Base-by-base conservation (phyloP, 2,113 vertebrate genomes). In the Benitochromis conjunctus region DNA sequence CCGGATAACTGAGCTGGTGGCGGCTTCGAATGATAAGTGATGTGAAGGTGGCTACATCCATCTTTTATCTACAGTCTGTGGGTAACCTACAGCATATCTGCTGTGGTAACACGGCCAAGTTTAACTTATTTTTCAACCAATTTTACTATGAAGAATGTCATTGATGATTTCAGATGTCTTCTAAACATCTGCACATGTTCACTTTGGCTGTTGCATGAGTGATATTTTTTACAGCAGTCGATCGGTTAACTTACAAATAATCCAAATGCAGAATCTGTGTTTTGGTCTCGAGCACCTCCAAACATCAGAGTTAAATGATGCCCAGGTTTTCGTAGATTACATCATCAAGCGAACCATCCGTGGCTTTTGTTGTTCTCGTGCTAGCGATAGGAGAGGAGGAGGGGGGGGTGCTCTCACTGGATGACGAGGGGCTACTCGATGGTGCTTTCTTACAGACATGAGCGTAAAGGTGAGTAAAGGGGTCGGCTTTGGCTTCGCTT, bases 321-420 rank as follows among this genome's bases (percentile, higher is more conserved):
- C 94, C 95, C 55, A 95, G 60, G 84, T 91, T 96, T 85, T 96
- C 94, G 19, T 92, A 95, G 85, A 95, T 92, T 6, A 94, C 82
- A 18, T 96, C 94, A 41, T 91, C 89, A 0, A 69, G 24, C 3
- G 12, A 5, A 4, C 51, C 53, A 19, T 87, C 71, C 1, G 26
- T 29, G 31, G 31, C 24, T 7, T 55, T 46, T 1, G 21, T 11
- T 19, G 64, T 8, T 26, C 24, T 64, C 9, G 21, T 38, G 3
- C 0, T 95, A 95, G 26, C 95, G 83, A 0, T 91, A 94, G 0
- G 96, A 96, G 69, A 24, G 21, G 89, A 41, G 14, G 36, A n/a
- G 3, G 46, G 29, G 1, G 43, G 43, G 11, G n/a, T 4, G n/a
- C 53, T 13, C 2, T 14, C 19, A 2, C 18, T 10, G 3, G 84